Conservation (phyloP, 2,113 vertebrate species). For the Ornithorhynchus anatinus region DNA sequence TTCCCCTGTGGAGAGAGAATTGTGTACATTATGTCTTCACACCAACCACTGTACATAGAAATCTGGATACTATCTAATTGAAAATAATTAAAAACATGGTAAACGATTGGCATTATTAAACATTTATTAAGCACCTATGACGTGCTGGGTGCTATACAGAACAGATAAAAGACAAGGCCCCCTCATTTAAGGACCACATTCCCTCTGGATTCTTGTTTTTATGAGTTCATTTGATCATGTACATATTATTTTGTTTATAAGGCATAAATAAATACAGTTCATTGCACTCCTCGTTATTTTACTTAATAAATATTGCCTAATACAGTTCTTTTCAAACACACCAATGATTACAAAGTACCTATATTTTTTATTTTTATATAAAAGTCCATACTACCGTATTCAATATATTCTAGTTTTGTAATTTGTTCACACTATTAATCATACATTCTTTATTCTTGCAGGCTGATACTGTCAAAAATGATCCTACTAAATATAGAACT, state of each 20-base stretch:
- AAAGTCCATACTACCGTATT: slow-evolving; percentile 61
- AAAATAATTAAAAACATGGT: slow-evolving; percentile 61
- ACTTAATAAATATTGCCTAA: slow-evolving; percentile 64
- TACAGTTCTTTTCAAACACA: slow-evolving; percentile 56
- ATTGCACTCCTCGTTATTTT: slow-evolving; percentile 65
- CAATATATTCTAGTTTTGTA: slow-evolving; percentile 50
- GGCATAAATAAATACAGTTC: slow-evolving; percentile 75
- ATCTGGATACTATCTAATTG: slow-evolving; percentile 56
- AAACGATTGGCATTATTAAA: slow-evolving; percentile 46
- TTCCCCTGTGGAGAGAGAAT: slow-evolving; percentile 66
- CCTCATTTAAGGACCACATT: not conserved
- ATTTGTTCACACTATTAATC: slow-evolving; percentile 61
- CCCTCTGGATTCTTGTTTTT: not conserved
- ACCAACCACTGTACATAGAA: slow-evolving; percentile 66
- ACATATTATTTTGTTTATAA: slow-evolving; percentile 69
- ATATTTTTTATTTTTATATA: slow-evolving; percentile 60
- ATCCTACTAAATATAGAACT: slow-evolving; percentile 17
- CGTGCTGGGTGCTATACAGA: slow-evolving; percentile 24
- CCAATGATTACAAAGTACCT: slow-evolving; percentile 58
- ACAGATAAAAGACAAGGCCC: slow-evolving; percentile 20
- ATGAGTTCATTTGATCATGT: slow-evolving; percentile 35
- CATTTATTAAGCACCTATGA: slow-evolving; percentile 50
- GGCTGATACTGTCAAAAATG: slow-evolving; percentile 42
- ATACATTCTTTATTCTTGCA: slow-evolving; percentile 58
- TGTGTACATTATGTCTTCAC: slow-evolving; percentile 67